A percentile compares a stretch with the other conserved stretches of the same genome.
These are phyloP conservation scores for Tetranychus urticae DNA, from an alignment of 1,140 invertebrate genomes.

Conservation along the genomic window DNA sequence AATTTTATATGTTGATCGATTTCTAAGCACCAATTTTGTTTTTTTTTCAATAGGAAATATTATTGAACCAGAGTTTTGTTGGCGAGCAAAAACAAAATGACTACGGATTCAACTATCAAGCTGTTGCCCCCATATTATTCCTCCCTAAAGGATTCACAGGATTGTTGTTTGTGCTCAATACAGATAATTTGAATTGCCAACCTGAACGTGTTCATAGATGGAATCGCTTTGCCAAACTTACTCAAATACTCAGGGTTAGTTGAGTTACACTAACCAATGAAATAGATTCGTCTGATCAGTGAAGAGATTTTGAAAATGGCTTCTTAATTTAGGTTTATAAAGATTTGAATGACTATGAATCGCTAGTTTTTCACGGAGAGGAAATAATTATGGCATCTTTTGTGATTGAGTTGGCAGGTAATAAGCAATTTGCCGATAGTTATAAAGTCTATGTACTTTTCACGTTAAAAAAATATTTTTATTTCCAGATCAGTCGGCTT, in stretches of 20 bases:
- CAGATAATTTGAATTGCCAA: neutral
- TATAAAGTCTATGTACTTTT: neutral
- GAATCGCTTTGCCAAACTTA: neutral
- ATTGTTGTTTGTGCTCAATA: neutral
- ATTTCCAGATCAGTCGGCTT: neutral
- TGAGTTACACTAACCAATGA: too few species aligned
- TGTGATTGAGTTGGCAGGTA: slow-evolving; percentile 1
- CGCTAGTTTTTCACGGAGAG: too few species aligned
- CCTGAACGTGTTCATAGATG: neutral
- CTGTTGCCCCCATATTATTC: neutral
- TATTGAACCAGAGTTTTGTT: slow-evolving; percentile 1
- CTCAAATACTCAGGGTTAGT: neutral
- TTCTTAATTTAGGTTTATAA: neutral
- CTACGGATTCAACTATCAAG: neutral
- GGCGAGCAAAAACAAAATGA: neutral
- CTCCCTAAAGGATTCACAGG: neutral
- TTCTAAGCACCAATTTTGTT: neutral
- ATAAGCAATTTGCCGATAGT: neutral
- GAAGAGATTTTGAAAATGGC: neutral
- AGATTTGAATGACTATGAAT: too few species aligned
- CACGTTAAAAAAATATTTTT: neutral
- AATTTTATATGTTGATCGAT: too few species aligned
- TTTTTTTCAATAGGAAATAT: neutral
- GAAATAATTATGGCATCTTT: neutral
- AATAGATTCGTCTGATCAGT: too few species aligned